phyloP scores from a whole-genome alignment of 2,797 vertebrate species.

The Spea hammondii region DNA sequence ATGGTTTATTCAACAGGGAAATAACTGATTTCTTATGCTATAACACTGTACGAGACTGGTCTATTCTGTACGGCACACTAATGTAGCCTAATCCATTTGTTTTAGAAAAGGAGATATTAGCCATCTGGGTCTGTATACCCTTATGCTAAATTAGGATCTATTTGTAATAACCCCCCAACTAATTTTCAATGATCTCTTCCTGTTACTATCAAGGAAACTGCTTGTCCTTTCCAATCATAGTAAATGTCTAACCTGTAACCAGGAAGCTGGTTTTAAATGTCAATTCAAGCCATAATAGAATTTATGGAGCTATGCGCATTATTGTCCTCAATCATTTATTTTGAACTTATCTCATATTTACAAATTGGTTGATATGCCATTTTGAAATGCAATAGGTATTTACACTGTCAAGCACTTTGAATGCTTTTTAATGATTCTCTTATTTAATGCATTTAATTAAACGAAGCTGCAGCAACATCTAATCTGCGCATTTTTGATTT shows the following conservation, averaged over 20 bases:
- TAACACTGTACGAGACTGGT: background rate
- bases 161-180: conserved; percentile 31
- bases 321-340: background rate
- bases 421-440: conserved; percentile 14
- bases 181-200: conserved; percentile 36
- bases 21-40: no score
- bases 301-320: background rate
- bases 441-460: conserved; percentile 33
- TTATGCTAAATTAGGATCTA: conserved; percentile 21
- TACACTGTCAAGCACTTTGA: background rate
- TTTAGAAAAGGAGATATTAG: conserved; percentile 28
- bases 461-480: background rate
- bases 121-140: conserved; percentile 19
- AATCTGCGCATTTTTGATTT: background rate
- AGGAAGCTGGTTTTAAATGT: conserved; percentile 5
- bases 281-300: conserved; percentile 26
- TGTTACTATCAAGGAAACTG: conserved; percentile 32
- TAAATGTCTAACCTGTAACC: conserved; percentile 19
- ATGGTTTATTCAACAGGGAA: no score
- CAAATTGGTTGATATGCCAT: conserved; percentile 1
- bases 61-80: conserved; percentile 17
- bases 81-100: conserved; percentile 37
- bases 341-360: background rate
- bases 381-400: background rate
- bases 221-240: conserved; percentile 37